Evolutionary conservation across 2,797 vertebrate species (phyloP), one percentile per base, ranked within the genome.

Genomic region (Hippocampus kuda): DNA sequence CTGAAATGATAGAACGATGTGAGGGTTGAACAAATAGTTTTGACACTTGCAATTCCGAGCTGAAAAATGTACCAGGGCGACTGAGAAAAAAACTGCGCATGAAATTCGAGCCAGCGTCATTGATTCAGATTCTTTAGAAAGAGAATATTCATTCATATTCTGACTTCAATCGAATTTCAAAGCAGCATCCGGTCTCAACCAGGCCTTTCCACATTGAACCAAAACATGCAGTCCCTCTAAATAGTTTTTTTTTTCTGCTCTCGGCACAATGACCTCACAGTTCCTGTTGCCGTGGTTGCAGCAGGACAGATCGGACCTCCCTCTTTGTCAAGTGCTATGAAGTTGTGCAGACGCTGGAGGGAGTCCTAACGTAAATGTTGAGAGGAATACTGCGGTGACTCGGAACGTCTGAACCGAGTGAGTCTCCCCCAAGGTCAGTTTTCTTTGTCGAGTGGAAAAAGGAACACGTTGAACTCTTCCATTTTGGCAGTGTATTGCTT

Each of bases 331-430:
- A 59, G 57, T 74, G 82, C 67, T 71, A 10, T 87, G 9, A 68
- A 69, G 63, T 65, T 26, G 13, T 61, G 68, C 75, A 72, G 70
- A 78, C 88, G 82, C 88, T 82, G 78, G 87, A 77, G 87, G 88
- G 84, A 85, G 85, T 72, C 53, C 72, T 66, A 67, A 81, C 70
- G 80, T 84, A 22, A 68, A 46, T 41, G 54, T 68, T 53, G 30
- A 54, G 20, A 44, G 54, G 68, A 46, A 63, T n/a, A n/a, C 8
- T 24, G 46, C 46, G 13, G 13, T 16, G 46, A 48, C 46, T 48
- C 34, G 9, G 41, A 11, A 34, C 34, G 16, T 56, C 64, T 18
- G 24, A 54, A 53, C 61, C 3, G 18, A 53, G 6, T 66, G 62
- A 42, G 8, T 44, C 5, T 44, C 20, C 27, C 22, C 18, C 27